phyloP scores from a whole-genome alignment of 2,113 vertebrate species.

The Carassius gibelio region DNA sequence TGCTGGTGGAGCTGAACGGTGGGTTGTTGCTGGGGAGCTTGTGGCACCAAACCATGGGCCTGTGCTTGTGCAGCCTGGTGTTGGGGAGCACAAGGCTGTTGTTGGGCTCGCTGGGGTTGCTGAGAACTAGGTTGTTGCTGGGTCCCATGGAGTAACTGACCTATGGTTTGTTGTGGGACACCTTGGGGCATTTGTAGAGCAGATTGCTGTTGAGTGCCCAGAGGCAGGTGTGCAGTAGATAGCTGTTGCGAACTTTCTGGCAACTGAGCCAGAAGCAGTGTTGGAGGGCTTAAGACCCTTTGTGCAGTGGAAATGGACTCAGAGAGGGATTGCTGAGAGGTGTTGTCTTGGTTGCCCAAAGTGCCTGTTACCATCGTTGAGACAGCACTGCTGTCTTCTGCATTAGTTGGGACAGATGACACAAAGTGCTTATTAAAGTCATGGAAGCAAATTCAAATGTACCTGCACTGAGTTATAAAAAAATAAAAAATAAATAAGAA shows the following conservation, averaged over 20 bases:
- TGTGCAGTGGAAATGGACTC: slow-evolving; percentile 76
- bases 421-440: neutral
- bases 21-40: slow-evolving; percentile 45
- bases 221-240: slow-evolving; percentile 72
- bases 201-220: slow-evolving; percentile 59
- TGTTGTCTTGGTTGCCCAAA: slow-evolving; percentile 83
- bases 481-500: neutral
- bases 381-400: slow-evolving; percentile 85
- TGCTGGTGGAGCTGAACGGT: slow-evolving; percentile 43
- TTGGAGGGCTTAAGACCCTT: slow-evolving; percentile 70
- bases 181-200: slow-evolving; percentile 55
- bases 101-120: slow-evolving; percentile 62
- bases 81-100: slow-evolving; percentile 33
- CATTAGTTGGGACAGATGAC: slow-evolving; percentile 52
- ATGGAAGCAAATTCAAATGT: neutral
- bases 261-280: slow-evolving; percentile 68
- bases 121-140: slow-evolving; percentile 71
- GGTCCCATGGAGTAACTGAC: slow-evolving; percentile 51
- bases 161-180: slow-evolving; percentile 56
- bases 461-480: neutral
- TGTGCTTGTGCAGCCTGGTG: slow-evolving; percentile 48
- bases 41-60: slow-evolving; percentile 29
- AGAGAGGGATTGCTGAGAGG: slow-evolving; percentile 79
- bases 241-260: slow-evolving; percentile 69
- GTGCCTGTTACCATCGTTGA: slow-evolving; percentile 83